Conservation (phyloP, 2,797 vertebrate species). For the Pseudopleuronectes americanus region DNA sequence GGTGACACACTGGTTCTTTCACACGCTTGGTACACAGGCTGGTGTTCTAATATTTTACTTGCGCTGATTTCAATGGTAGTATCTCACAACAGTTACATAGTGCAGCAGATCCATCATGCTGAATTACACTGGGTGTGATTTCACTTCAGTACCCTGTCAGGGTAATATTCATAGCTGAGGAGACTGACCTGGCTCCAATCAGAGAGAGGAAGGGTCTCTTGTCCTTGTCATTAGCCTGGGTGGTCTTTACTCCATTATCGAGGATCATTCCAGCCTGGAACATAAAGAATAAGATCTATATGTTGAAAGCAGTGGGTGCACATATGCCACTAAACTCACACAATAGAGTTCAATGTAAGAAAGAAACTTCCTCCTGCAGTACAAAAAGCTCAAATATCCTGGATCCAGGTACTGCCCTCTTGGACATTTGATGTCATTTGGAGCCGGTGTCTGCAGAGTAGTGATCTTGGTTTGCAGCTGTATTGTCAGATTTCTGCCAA, state of each 20-base stretch:
- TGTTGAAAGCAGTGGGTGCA: background rate
- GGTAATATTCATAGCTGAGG: background rate
- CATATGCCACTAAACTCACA: background rate
- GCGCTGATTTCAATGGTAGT: background rate
- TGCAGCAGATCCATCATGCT: background rate
- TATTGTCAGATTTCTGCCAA: no score
- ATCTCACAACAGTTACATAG: background rate
- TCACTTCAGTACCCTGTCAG: constrained; percentile 6
- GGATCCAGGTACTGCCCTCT: no score
- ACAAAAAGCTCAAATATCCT: no score
- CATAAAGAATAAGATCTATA: background rate
- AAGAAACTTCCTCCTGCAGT: no score
- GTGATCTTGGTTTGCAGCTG: no score
- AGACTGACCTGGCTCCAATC: constrained; percentile 90
- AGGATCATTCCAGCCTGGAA: constrained; percentile 96
- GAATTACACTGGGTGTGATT: constrained; percentile 10
- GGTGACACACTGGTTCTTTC: constrained; percentile 14
- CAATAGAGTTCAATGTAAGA: background rate
- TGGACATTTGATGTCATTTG: no score
- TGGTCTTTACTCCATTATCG: constrained; percentile 96
- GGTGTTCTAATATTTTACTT: background rate
- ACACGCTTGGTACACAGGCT: background rate
- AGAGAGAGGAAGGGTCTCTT: constrained; percentile 94
- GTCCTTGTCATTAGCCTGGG: constrained; percentile 91
- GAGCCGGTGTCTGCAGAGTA: no score